phyloP scores from a whole-genome alignment of 2,797 vertebrate species.

The Nannoperca australis region DNA sequence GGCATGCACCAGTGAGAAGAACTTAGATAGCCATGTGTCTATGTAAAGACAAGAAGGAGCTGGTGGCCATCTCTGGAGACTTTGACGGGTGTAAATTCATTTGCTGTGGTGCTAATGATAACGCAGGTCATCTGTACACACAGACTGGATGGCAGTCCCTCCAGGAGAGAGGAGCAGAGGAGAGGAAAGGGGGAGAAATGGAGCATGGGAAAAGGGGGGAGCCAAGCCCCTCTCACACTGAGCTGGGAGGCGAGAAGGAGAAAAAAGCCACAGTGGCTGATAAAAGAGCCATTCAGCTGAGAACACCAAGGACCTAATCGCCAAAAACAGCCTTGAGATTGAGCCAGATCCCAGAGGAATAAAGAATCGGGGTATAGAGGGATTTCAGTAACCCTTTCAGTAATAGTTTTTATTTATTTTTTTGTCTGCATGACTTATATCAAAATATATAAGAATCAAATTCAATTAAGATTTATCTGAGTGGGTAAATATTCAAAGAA shows the following conservation, averaged over 20 bases:
- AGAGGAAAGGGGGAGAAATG: constrained; percentile 49
- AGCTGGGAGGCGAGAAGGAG: constrained; percentile 58
- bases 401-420: constrained; percentile 71
- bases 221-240: constrained; percentile 58
- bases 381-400: constrained; percentile 66
- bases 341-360: constrained; percentile 73
- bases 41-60: constrained; percentile 51
- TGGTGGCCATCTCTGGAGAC: constrained; percentile 59
- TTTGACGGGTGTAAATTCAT: constrained; percentile 65
- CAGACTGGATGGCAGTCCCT: constrained; percentile 63
- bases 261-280: constrained; percentile 70
- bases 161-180: constrained; percentile 54
- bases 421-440: constrained; percentile 61
- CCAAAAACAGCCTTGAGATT: constrained; percentile 80
- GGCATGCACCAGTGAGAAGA: constrained; percentile 54
- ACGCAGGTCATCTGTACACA: constrained; percentile 73
- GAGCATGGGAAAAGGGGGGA: constrained; percentile 63
- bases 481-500: constrained; percentile 19
- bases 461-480: constrained; percentile 68
- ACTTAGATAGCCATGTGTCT: constrained; percentile 58
- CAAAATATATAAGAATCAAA: constrained; percentile 68
- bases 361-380: constrained; percentile 58
- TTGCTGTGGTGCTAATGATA: constrained; percentile 67
- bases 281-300: constrained; percentile 83
- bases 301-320: constrained; percentile 82